phyloP scores from a whole-genome alignment of 35 echinoderm and acorn worm genomes.

The Holothuria glaberrima region DNA sequence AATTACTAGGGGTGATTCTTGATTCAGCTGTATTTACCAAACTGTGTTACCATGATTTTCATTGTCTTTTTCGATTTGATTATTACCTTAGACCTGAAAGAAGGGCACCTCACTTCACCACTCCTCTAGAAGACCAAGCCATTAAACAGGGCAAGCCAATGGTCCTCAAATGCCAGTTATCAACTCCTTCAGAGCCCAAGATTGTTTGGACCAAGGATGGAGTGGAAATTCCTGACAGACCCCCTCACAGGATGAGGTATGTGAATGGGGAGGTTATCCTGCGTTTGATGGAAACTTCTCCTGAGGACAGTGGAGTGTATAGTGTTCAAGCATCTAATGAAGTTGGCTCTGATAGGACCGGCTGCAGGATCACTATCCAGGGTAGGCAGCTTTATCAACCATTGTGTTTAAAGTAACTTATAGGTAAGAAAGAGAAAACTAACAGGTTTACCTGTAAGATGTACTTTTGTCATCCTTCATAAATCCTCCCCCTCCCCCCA shows the following conservation, averaged over 20 bases:
- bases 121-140: constrained; percentile 30
- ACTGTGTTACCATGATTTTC: background rate
- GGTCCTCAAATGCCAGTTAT: constrained; percentile 52
- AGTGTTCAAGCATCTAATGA: constrained; percentile 55
- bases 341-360: constrained; percentile 57
- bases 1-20: no score
- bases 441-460: no score
- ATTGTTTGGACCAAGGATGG: constrained; percentile 61
- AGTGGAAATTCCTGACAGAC: constrained; percentile 7
- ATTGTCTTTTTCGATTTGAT: background rate
- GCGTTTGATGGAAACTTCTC: constrained; percentile 55
- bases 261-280: constrained; percentile 63
- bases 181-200: constrained; percentile 32
- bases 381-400: constrained; percentile 2
- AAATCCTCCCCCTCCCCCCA: no score
- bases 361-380: constrained; percentile 43
- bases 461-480: no score
- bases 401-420: no score
- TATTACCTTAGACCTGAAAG: constrained; percentile 25
- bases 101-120: constrained; percentile 30
- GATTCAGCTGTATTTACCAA: no score
- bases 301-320: constrained; percentile 63
- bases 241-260: constrained; percentile 68
- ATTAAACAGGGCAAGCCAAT: constrained; percentile 55
- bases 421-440: no score